These are phyloP conservation scores for Orthosia incerta DNA, from an alignment of 2,888 invertebrate species.

Conservation along the genomic window DNA sequence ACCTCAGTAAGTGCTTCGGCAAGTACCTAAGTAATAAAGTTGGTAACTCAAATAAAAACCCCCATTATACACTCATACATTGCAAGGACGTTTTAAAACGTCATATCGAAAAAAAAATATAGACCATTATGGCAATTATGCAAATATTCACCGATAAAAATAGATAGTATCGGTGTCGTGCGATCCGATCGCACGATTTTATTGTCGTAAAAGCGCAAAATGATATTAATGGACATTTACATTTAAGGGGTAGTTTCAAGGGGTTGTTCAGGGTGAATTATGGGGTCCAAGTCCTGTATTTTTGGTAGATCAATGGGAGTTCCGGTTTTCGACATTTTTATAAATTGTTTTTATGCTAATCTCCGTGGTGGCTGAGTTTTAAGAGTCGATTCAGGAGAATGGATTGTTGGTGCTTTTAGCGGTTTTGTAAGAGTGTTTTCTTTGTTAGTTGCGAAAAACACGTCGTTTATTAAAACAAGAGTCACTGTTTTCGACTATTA, in stretches of 20 bases:
- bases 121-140: constrained; percentile 80
- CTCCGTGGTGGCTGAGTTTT: constrained; percentile 18
- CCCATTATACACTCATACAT: constrained; percentile 22
- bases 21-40: background rate
- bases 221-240: constrained; percentile 84
- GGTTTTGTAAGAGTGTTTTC: constrained; percentile 1
- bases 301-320: constrained; percentile 48
- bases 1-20: background rate
- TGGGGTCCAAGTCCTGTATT: constrained; percentile 38
- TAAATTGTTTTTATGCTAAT: constrained; percentile 54
- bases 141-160: constrained; percentile 81
- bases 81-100: constrained; percentile 38
- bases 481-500: background rate
- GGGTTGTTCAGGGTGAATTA: constrained; percentile 52
- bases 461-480: background rate
- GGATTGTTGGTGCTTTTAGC: constrained; percentile 5
- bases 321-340: constrained; percentile 43
- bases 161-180: constrained; percentile 78
- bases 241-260: constrained; percentile 76
- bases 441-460: constrained; percentile 7
- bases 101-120: constrained; percentile 63
- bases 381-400: constrained; percentile 26
- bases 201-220: constrained; percentile 81
- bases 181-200: constrained; percentile 83
- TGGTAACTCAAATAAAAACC: constrained; percentile 9